Conservation (phyloP, 2,797 vertebrate species). For the Hoplostethus mediterraneus region DNA sequence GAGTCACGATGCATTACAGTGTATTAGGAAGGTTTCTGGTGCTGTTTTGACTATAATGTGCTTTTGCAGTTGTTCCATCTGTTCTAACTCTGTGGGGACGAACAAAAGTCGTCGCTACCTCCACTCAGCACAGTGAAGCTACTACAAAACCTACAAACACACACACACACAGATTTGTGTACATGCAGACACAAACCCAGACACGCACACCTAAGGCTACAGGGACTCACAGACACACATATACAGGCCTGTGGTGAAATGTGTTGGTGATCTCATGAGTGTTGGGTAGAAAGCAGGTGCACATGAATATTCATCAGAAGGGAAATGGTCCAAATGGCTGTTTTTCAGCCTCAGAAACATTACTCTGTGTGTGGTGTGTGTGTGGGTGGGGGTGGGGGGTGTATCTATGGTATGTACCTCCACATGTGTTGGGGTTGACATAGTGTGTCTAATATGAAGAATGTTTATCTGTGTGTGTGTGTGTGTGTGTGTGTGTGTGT, state of each 20-base stretch:
- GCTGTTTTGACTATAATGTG: too few relatives aligned
- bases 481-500: background rate
- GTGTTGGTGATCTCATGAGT: conserved; percentile 46
- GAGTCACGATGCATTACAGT: too few relatives aligned
- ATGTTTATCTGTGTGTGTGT: conserved; percentile 10
- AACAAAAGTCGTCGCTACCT: too few relatives aligned
- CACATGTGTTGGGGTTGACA: background rate
- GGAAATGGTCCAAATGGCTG: conserved; percentile 55
- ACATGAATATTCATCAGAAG: conserved; percentile 71
- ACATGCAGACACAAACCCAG: background rate
- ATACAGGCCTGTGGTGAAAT: conserved; percentile 27
- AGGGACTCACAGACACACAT: background rate
- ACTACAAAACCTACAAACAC: background rate
- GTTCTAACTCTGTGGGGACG: too few relatives aligned
- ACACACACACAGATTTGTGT: background rate
- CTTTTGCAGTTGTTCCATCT: background rate
- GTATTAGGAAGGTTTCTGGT: too few relatives aligned
- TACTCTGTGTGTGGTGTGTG: conserved; percentile 1
- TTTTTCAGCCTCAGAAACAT: conserved; percentile 51
- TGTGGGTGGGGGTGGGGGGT: conserved; percentile 14
- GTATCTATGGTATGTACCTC: conserved; percentile 22
- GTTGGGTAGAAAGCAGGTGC: conserved; percentile 67
- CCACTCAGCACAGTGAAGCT: background rate
- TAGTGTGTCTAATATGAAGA: conserved; percentile 4
- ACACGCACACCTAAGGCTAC: background rate